Evolutionary conservation across 1,140 invertebrate genomes (phyloP).

Genomic region (Cotesia glomerata): DNA sequence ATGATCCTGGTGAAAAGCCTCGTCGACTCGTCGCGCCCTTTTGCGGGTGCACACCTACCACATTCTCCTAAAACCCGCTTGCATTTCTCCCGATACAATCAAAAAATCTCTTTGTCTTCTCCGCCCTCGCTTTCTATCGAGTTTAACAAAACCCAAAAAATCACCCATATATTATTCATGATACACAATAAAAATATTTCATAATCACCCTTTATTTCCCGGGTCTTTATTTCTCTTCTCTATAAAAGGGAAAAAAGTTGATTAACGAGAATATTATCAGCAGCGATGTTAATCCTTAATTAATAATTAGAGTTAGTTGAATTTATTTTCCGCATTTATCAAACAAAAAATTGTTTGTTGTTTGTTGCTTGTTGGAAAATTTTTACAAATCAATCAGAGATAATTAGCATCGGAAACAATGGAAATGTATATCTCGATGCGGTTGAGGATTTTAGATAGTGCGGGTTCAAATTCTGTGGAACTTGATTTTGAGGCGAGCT

Average conservation of each 20-base stretch:
- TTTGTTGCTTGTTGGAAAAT: not conserved
- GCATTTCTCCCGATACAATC: not conserved
- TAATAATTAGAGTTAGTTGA: conserved; percentile 1
- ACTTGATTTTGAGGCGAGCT: conserved; percentile 4
- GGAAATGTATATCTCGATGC: not conserved
- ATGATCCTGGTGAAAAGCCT: conserved; percentile 18
- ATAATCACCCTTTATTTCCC: too few species aligned
- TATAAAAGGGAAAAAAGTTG: not conserved
- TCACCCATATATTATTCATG: too few species aligned
- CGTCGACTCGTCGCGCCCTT: conserved; percentile 16
- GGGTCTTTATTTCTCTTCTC: not conserved
- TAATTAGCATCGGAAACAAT: conserved; percentile 9
- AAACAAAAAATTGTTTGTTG: not conserved
- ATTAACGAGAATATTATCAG: conserved; percentile 7
- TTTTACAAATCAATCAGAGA: not conserved
- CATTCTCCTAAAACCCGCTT: not conserved
- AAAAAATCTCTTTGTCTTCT: too few species aligned
- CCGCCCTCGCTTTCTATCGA: too few species aligned
- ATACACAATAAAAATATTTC: too few species aligned
- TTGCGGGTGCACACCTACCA: conserved; percentile 6
- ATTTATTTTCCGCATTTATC: not conserved
- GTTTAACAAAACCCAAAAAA: too few species aligned
- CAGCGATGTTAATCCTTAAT: not conserved
- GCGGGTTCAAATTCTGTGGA: not conserved
- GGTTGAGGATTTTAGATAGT: not conserved